These are phyloP conservation scores for Rhabdornis inornatus DNA, from an alignment of 2,113 vertebrate genomes.

Conservation along the genomic window DNA sequence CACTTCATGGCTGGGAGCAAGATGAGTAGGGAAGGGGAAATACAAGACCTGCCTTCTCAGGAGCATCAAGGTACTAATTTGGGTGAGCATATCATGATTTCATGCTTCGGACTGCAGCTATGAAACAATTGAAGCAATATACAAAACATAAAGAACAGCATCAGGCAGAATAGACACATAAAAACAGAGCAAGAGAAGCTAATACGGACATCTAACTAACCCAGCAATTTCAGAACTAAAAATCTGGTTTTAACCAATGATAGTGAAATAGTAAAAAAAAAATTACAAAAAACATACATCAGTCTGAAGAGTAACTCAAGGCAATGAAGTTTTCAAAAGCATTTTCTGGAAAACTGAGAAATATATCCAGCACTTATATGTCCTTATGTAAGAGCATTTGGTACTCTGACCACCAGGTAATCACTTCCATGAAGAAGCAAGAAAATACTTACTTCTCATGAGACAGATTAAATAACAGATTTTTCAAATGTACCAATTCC, in stretches of 20 bases:
- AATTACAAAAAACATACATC: background rate
- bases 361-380: background rate
- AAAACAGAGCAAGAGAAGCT: background rate
- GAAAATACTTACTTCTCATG: background rate
- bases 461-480: background rate
- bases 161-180: background rate
- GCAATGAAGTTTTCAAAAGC: background rate
- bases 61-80: background rate
- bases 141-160: background rate
- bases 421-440: background rate
- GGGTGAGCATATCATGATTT: background rate
- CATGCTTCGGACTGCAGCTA: background rate
- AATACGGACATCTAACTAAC: background rate
- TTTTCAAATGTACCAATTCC: background rate
- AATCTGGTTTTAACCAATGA: background rate
- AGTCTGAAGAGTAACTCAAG: background rate
- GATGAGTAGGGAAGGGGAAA: background rate
- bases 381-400: background rate
- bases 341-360: background rate
- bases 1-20: background rate
- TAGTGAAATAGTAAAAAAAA: background rate
- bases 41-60: background rate
- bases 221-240: background rate
- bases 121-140: background rate
- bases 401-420: background rate